Conservation (phyloP, 2,113 vertebrate species). For the Vicugna pacos region DNA sequence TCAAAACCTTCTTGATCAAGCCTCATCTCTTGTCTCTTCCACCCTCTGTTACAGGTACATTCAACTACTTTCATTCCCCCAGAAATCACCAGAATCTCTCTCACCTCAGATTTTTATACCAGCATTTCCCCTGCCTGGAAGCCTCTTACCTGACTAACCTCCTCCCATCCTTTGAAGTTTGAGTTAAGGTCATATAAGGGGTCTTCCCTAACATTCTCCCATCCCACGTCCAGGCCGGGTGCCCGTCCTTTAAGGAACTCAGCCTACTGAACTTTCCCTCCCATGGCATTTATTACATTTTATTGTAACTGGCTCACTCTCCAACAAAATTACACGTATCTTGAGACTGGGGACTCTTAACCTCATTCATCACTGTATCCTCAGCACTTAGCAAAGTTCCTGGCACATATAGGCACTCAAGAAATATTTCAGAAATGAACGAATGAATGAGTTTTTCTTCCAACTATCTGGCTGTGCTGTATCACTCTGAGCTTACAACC, state of each 20-base stretch:
- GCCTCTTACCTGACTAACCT: neutral
- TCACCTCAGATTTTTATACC: neutral
- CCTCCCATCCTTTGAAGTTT: neutral
- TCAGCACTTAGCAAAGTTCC: neutral
- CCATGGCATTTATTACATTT: neutral
- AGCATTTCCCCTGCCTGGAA: neutral
- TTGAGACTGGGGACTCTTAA: neutral
- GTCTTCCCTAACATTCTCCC: neutral
- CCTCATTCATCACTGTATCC: neutral
- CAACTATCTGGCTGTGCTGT: slow-evolving; percentile 9
- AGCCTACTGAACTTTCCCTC: neutral
- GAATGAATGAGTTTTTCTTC: slow-evolving; percentile 13
- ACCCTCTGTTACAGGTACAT: neutral
- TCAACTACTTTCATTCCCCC: neutral
- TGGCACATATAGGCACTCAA: neutral
- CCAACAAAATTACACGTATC: neutral
- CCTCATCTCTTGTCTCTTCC: neutral
- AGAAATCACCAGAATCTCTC: neutral
- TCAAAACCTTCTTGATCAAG: neutral
- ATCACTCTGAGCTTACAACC: neutral
- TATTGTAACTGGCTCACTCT: neutral
- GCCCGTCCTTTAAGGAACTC: neutral
- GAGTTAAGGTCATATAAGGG: neutral
- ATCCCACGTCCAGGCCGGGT: neutral
- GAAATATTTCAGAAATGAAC: slow-evolving; percentile 36